A percentile compares a stretch with the other conserved stretches of the same genome.
Conservation (phyloP, 1,140 invertebrate genomes). For the Zaprionus gabonicus region DNA sequence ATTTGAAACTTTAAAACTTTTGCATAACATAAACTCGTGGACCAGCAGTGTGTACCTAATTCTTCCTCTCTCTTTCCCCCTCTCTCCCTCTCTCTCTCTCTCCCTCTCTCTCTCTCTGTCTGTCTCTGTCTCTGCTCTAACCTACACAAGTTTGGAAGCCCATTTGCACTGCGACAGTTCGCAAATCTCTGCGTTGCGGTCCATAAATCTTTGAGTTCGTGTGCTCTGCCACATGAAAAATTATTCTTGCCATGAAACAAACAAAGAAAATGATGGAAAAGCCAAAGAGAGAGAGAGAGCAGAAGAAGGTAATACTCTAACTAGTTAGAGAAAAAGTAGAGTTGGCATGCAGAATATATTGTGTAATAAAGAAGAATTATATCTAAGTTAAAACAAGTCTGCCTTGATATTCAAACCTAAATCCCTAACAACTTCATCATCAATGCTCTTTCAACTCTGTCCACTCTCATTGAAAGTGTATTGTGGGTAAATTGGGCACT, state of each 20-base stretch:
- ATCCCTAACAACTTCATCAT: too few species aligned
- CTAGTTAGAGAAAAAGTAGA: not conserved
- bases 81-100: too few species aligned
- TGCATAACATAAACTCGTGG: constrained; percentile 30
- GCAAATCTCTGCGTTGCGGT: constrained; percentile 49
- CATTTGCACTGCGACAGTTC: constrained; percentile 43
- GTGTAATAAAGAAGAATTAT: too few species aligned
- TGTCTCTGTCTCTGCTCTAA: not conserved
- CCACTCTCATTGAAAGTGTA: not conserved
- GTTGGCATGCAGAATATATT: too few species aligned
- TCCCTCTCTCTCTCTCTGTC: not conserved
- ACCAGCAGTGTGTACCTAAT: not conserved
- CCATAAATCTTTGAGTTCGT: constrained; percentile 66
- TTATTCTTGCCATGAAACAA: constrained; percentile 55
- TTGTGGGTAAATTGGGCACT: constrained; percentile 36
- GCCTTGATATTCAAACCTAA: too few species aligned
- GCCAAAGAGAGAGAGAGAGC: constrained; percentile 5
- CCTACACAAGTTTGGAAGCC: not conserved
- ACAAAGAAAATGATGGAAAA: constrained; percentile 36
- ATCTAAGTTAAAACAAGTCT: too few species aligned
- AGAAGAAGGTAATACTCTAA: constrained; percentile 6
- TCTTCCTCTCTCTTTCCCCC: not conserved
- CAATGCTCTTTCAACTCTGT: not conserved
- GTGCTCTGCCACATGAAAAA: constrained; percentile 65
- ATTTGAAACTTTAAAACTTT: constrained; percentile 48